phyloP scores from a whole-genome alignment of 1,140 invertebrate genomes.

The Drosophila paulistorum region DNA sequence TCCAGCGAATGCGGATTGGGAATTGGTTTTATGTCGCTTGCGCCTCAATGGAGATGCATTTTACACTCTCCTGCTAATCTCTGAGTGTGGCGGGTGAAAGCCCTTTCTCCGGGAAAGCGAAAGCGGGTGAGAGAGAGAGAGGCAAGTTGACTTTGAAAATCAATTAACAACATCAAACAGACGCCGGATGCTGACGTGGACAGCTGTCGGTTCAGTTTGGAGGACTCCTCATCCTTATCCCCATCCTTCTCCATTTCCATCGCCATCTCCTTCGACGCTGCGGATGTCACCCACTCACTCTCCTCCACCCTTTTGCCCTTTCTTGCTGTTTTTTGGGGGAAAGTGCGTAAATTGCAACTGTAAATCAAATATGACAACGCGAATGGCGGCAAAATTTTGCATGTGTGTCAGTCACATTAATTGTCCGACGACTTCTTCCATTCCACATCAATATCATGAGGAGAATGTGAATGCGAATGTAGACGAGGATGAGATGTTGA shows the following conservation, averaged over 20 bases:
- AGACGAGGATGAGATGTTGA: conserved; percentile 6
- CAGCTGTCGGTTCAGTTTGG: conserved; percentile 58
- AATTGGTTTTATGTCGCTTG: conserved; percentile 81
- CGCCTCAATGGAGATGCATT: conserved; percentile 75
- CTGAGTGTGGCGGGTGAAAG: conserved; percentile 63
- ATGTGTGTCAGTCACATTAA: conserved; percentile 81
- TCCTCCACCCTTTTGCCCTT: conserved; percentile 1
- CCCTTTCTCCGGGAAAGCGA: neutral
- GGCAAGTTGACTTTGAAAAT: conserved; percentile 78
- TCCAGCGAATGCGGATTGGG: conserved; percentile 55
- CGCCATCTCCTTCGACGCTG: conserved; percentile 2
- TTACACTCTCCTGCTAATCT: conserved; percentile 78
- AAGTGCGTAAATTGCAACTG: conserved; percentile 82
- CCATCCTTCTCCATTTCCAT: neutral
- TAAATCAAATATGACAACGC: conserved; percentile 82
- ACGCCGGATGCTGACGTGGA: conserved; percentile 76
- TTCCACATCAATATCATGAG: neutral
- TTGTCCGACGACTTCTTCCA: conserved; percentile 49
- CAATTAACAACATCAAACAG: conserved; percentile 83
- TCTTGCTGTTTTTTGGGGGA: conserved; percentile 26
- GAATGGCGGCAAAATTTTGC: conserved; percentile 71
- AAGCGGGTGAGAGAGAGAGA: neutral
- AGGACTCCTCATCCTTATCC: conserved; percentile 10
- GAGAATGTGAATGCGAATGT: neutral
- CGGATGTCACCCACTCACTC: neutral